Evolutionary conservation across 2,888 invertebrate species (phyloP), one percentile per base, ranked within the genome.

Genomic region (Dasysyrphus albostriatus): DNA sequence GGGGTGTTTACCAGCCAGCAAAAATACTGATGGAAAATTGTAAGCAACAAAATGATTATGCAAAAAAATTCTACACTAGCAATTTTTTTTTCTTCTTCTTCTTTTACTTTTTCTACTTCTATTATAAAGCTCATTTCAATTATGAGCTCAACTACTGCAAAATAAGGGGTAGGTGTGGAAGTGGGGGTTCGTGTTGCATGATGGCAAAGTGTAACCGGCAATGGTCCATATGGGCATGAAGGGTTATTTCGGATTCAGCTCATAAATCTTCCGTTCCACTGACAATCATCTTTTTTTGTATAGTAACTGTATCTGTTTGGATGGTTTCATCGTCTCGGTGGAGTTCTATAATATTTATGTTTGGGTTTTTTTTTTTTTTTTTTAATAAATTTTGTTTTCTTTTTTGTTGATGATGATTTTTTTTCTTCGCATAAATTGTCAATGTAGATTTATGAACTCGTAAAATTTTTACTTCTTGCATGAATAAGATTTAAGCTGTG

Each of bases 31-130:
- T 81, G 70, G 65, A 83, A 78, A 70, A 87, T 72, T 78, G 83
- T 87, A 83, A 87, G 78, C 87, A 87, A 83, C 87, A 61, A 67
- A 82, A 87, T 87, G 87, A 87, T 87, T 87, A 87, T 87, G 87
- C 87, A 87, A 83, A 87, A 87, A 87, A 87, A 87, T 83, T 83
- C 87, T 79, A 87, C 87, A 87, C 87, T 87, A 78, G 87, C 83
- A 87, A 63, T 82, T 82, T 69, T 69, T 37, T 63, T n/a, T 7
- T 47, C 8, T 61, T 61, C 5, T 42, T 61, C 10, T 12, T 44
- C 24, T 24, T 24, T 3, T 24, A 24, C 29, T 4, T 16, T 59
- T 39, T 24, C 14, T 14, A 42, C 7, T 61, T 42, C 42, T 37
- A 32, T 3, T 39, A 59, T 37, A 59, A 29, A 83, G 83, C 87